Conservation (phyloP, 1,140 invertebrate species). For the Antheraea pernyi region DNA sequence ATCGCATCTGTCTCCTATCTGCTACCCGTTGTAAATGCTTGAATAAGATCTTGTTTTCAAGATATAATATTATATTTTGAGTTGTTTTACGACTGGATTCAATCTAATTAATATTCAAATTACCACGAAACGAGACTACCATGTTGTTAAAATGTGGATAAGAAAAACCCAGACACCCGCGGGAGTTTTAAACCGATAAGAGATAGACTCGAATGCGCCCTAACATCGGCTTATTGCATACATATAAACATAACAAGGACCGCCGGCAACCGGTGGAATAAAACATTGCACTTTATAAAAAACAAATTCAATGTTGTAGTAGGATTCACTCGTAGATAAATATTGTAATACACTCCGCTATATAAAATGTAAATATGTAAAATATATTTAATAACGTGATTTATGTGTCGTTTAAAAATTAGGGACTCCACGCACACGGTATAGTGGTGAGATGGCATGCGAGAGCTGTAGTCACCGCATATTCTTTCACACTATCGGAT, state of each 20-base stretch:
- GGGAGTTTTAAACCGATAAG: slow-evolving; percentile 34
- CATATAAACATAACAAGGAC: slow-evolving; percentile 71
- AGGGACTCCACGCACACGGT: slow-evolving; percentile 73
- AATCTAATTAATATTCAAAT: too few relatives aligned
- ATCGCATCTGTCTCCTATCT: slow-evolving; percentile 25
- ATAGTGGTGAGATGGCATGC: slow-evolving; percentile 60
- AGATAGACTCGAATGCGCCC: slow-evolving; percentile 50
- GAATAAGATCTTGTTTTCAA: not conserved
- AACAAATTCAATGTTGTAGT: slow-evolving; percentile 78
- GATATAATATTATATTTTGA: too few relatives aligned
- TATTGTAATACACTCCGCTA: slow-evolving; percentile 77
- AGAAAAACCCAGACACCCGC: slow-evolving; percentile 31
- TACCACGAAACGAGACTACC: not conserved
- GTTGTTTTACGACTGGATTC: too few relatives aligned
- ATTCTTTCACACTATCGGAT: slow-evolving; percentile 54
- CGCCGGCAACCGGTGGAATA: slow-evolving; percentile 74
- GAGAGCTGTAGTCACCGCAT: slow-evolving; percentile 40
- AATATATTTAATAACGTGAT: slow-evolving; percentile 76
- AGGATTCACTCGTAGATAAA: slow-evolving; percentile 75
- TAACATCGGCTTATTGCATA: slow-evolving; percentile 61
- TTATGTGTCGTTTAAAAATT: slow-evolving; percentile 74
- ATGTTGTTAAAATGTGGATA: not conserved
- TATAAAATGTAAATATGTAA: slow-evolving; percentile 79
- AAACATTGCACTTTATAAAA: slow-evolving; percentile 75
- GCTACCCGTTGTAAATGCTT: not conserved